These are phyloP conservation scores for Drosophila nebulosa DNA, from an alignment of 1,140 invertebrate genomes.

Conservation along the genomic window DNA sequence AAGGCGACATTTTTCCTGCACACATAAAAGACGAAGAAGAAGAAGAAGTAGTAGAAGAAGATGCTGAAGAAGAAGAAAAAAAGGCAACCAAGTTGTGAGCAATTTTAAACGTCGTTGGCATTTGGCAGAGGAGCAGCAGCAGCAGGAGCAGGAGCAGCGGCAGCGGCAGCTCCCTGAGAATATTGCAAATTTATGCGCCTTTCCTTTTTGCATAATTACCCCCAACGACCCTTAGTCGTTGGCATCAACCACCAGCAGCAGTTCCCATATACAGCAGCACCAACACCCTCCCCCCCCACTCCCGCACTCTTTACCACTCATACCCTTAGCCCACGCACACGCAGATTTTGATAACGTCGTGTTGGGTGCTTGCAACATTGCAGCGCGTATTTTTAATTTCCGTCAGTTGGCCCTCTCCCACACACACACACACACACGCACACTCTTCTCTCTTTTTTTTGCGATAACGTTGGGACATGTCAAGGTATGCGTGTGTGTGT, in stretches of 20 bases:
- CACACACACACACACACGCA: too few species aligned
- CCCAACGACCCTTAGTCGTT: constrained; percentile 50
- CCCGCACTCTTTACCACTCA: too few species aligned
- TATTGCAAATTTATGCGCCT: constrained; percentile 79
- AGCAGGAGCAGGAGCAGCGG: constrained; percentile 11
- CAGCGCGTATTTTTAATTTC: constrained; percentile 79
- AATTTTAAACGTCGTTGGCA: constrained; percentile 76
- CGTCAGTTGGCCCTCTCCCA: constrained; percentile 52
- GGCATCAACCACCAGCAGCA: neutral
- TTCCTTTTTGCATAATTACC: constrained; percentile 78
- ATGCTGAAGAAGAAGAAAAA: constrained; percentile 16
- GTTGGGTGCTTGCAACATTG: constrained; percentile 73
- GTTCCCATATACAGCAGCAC: neutral
- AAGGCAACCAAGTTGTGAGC: constrained; percentile 56
- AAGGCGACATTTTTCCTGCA: neutral
- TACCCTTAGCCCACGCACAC: constrained; percentile 50
- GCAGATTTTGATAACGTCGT: constrained; percentile 74
- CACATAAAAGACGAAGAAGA: neutral
- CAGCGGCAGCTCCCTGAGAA: constrained; percentile 56
- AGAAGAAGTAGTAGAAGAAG: neutral
- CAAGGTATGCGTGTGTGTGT: constrained; percentile 48
- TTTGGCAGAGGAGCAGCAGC: constrained; percentile 36
- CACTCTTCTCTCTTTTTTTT: constrained; percentile 32
- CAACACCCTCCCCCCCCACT: neutral
- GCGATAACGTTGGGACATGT: constrained; percentile 73